These are phyloP conservation scores for Crotalus adamanteus DNA, from an alignment of 2,797 vertebrate genomes.

Conservation along the genomic window DNA sequence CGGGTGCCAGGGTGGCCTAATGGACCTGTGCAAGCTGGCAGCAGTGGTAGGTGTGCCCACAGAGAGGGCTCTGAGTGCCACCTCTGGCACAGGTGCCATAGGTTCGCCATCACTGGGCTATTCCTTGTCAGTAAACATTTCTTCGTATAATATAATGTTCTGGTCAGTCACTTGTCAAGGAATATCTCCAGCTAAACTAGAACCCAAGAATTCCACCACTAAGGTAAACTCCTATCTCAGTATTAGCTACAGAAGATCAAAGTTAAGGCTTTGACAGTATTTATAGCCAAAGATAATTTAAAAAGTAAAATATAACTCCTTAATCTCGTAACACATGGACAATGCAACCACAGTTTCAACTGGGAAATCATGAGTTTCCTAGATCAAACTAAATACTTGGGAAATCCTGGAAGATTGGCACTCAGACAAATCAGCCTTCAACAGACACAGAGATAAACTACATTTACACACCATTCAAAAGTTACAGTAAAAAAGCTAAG, in stretches of 20 bases:
- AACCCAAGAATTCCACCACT: neutral
- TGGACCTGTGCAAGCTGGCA: too few relatives aligned
- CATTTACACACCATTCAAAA: neutral
- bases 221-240: neutral
- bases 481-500: too few relatives aligned
- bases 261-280: neutral
- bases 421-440: neutral
- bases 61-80: too few relatives aligned
- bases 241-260: neutral
- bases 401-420: neutral
- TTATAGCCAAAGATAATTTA: neutral
- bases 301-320: neutral
- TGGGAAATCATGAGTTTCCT: neutral
- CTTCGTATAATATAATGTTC: neutral
- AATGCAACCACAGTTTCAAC: neutral
- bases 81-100: too few relatives aligned
- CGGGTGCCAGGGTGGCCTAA: too few relatives aligned
- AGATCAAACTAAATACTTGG: neutral
- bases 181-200: neutral
- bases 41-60: too few relatives aligned
- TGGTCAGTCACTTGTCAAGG: neutral
- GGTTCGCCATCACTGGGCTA: too few relatives aligned
- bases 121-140: neutral
- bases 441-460: neutral
- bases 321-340: neutral